phyloP scores from a whole-genome alignment of 1,140 invertebrate species.

The Ceratina japonica region DNA sequence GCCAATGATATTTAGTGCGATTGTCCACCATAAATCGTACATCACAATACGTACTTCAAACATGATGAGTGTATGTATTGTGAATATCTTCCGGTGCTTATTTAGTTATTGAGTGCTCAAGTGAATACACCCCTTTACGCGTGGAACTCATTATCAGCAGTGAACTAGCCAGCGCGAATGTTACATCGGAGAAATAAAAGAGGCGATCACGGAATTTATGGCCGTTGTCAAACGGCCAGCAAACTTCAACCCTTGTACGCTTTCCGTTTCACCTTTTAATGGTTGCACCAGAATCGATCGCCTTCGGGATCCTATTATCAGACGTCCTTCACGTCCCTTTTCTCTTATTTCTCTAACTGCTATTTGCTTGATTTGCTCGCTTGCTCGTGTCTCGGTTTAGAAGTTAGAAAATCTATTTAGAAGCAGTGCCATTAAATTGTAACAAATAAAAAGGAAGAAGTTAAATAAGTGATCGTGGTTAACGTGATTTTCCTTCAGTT shows the following conservation, averaged over 20 bases:
- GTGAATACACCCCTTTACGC: too few relatives aligned
- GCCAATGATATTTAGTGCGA: too few relatives aligned
- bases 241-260: slow-evolving; percentile 9
- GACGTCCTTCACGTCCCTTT: neutral
- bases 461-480: too few relatives aligned
- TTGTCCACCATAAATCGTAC: too few relatives aligned
- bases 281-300: slow-evolving; percentile 1
- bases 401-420: neutral
- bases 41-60: too few relatives aligned
- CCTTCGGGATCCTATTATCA: too few relatives aligned
- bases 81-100: too few relatives aligned
- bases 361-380: neutral
- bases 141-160: slow-evolving; percentile 34
- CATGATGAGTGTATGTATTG: too few relatives aligned
- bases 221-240: neutral
- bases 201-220: slow-evolving; percentile 23
- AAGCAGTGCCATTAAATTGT: too few relatives aligned
- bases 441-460: too few relatives aligned
- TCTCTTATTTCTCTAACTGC: neutral
- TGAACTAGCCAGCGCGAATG: neutral
- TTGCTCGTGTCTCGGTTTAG: neutral
- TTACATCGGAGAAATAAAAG: slow-evolving; percentile 20
- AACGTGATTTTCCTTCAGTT: too few relatives aligned
- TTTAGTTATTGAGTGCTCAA: too few relatives aligned
- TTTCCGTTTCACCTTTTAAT: slow-evolving; percentile 16